A percentile compares a stretch with the other conserved stretches of the same genome.
phyloP scores from a whole-genome alignment of 2,888 invertebrate species.

The Caenorhabditis macrosperma region DNA sequence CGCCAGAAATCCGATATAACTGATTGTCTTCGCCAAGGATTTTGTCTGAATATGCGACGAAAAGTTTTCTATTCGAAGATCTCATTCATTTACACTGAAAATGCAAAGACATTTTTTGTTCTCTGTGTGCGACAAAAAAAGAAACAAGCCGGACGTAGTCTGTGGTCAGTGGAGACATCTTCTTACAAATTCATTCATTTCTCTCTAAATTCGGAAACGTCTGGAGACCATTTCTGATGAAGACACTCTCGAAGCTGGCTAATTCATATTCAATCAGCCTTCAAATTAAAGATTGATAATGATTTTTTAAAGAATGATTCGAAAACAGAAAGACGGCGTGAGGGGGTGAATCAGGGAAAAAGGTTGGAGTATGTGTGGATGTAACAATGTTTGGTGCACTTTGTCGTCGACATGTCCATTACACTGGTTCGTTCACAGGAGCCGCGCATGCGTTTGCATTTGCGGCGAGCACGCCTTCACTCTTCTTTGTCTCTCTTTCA shows the following conservation, averaged over 20 bases:
- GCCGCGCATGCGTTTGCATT: conserved; percentile 17
- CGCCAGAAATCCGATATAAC: neutral
- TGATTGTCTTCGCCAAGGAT: too few relatives aligned
- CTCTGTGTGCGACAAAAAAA: neutral
- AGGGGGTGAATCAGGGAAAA: conserved; percentile 41
- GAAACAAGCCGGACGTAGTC: neutral
- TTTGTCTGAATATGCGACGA: too few relatives aligned
- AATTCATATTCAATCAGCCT: too few relatives aligned
- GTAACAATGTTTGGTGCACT: conserved; percentile 55
- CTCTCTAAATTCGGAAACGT: neutral
- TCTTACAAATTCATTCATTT: conserved; percentile 2
- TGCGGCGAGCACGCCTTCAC: conserved; percentile 3
- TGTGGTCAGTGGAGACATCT: neutral
- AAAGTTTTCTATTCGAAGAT: too few relatives aligned
- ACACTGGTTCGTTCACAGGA: conserved; percentile 28
- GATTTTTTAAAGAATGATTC: too few relatives aligned
- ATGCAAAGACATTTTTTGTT: neutral
- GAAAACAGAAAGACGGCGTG: conserved; percentile 9
- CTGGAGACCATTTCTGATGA: neutral
- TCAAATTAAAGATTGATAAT: too few relatives aligned
- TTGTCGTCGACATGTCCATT: conserved; percentile 42
- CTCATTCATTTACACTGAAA: neutral
- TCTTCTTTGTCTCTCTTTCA: conserved; percentile 24
- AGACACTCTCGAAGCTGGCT: too few relatives aligned
- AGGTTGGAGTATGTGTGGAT: conserved; percentile 7